Percentiles rank a stretch among this genome's conserved stretches.
Evolutionary conservation across 2,113 vertebrate genomes (phyloP).

Genomic region (Dolichotis patagonum): DNA sequence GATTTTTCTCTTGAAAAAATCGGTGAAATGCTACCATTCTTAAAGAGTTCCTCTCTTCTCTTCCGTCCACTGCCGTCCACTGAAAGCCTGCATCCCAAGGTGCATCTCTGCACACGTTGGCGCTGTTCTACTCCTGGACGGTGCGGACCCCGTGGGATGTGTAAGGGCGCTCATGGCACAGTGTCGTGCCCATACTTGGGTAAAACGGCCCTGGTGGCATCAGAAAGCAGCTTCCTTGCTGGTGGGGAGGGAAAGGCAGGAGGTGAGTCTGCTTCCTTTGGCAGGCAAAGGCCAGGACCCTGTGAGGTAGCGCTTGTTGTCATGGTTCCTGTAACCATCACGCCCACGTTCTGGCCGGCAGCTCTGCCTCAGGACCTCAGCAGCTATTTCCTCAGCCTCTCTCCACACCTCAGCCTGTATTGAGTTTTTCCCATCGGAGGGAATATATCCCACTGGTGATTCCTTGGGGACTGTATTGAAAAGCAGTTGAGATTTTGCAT

Average conservation of each 20-base stretch:
- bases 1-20: conserved; percentile 39
- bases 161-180: background rate
- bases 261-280: background rate
- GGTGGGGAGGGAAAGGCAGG: background rate
- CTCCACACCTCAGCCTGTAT: background rate
- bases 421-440: background rate
- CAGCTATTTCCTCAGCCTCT: background rate
- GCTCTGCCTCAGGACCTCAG: background rate
- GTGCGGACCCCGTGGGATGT: background rate
- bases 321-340: background rate
- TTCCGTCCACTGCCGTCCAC: background rate
- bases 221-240: background rate
- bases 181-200: background rate
- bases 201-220: background rate
- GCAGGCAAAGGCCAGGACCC: background rate
- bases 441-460: background rate
- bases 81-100: background rate
- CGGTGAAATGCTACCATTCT: background rate
- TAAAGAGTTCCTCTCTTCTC: background rate
- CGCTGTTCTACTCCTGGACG: background rate
- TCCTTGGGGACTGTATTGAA: conserved; percentile 39
- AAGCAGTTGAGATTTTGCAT: conserved; percentile 13
- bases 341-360: background rate
- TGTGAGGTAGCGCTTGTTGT: background rate
- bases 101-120: background rate